phyloP scores from a whole-genome alignment of 2,888 invertebrate genomes.

The Sphaerophoria taeniata region DNA sequence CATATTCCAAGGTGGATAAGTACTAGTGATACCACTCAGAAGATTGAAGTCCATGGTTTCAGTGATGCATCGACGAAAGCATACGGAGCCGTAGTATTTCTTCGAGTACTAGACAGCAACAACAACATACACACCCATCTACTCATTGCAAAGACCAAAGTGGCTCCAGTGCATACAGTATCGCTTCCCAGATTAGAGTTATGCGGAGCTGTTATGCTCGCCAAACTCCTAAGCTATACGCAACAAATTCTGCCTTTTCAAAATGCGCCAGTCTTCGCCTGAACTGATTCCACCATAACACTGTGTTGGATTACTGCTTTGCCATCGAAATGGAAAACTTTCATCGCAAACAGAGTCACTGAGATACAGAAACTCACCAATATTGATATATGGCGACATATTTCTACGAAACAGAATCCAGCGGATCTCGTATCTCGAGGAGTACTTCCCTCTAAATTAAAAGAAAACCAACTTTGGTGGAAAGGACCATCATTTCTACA shows the following conservation, averaged over 20 bases:
- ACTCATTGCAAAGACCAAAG: too few relatives aligned
- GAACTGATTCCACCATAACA: conserved; percentile 37
- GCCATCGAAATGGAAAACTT: neutral
- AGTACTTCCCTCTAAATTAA: conserved; percentile 4
- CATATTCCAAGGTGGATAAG: neutral
- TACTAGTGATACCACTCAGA: neutral
- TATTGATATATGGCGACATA: too few relatives aligned
- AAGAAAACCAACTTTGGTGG: conserved; percentile 40
- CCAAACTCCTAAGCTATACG: too few relatives aligned
- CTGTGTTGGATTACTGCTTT: conserved; percentile 9
- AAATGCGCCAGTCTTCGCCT: too few relatives aligned
- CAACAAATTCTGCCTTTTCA: too few relatives aligned
- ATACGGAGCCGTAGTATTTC: too few relatives aligned
- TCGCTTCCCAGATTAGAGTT: too few relatives aligned
- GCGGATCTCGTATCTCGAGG: conserved; percentile 47
- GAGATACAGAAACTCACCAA: neutral
- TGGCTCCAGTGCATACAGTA: too few relatives aligned
- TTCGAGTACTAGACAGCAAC: too few relatives aligned
- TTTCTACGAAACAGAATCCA: conserved; percentile 36
- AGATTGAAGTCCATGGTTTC: conserved; percentile 51
- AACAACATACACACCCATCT: too few relatives aligned
- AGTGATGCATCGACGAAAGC: conserved; percentile 51
- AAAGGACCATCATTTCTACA: conserved; percentile 48
- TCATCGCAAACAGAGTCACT: neutral
- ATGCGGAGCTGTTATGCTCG: too few relatives aligned